Evolutionary conservation across 2,888 invertebrate species (phyloP).

Genomic region (Cynaeus angustus): DNA sequence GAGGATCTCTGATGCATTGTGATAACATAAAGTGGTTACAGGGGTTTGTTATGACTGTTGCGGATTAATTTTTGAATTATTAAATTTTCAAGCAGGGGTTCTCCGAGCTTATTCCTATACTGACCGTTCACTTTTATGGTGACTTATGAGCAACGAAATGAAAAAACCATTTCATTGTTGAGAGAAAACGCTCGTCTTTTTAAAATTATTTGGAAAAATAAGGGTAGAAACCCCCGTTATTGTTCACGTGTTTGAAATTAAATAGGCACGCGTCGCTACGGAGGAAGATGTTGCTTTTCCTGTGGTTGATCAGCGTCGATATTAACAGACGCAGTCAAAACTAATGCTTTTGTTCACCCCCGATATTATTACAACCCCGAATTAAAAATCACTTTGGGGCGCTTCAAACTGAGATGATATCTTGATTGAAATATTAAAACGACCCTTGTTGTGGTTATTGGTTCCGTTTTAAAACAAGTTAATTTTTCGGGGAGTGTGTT

Average conservation of each 20-base stretch:
- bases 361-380: slow-evolving; percentile 50
- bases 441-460: slow-evolving; percentile 46
- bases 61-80: slow-evolving; percentile 68
- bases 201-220: slow-evolving; percentile 30
- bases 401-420: slow-evolving; percentile 56
- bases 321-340: slow-evolving; percentile 49
- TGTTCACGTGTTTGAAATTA: slow-evolving; percentile 45
- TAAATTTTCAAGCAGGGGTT: slow-evolving; percentile 59
- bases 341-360: slow-evolving; percentile 53
- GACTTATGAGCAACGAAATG: slow-evolving; percentile 33
- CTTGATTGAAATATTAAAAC: slow-evolving; percentile 61
- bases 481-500: too few relatives aligned
- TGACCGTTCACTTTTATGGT: slow-evolving; percentile 45
- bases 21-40: slow-evolving; percentile 66
- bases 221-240: slow-evolving; percentile 21
- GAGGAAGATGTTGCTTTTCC: slow-evolving; percentile 36
- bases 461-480: slow-evolving; percentile 25
- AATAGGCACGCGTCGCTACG: slow-evolving; percentile 42
- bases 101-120: slow-evolving; percentile 13
- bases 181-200: slow-evolving; percentile 11
- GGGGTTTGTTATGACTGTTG: slow-evolving; percentile 67
- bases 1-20: slow-evolving; percentile 63
- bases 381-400: slow-evolving; percentile 60
- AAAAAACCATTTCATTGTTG: slow-evolving; percentile 13
- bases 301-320: slow-evolving; percentile 48